These are phyloP conservation scores for Folsomia candida DNA, from an alignment of 2,888 invertebrate species.

Conservation along the genomic window DNA sequence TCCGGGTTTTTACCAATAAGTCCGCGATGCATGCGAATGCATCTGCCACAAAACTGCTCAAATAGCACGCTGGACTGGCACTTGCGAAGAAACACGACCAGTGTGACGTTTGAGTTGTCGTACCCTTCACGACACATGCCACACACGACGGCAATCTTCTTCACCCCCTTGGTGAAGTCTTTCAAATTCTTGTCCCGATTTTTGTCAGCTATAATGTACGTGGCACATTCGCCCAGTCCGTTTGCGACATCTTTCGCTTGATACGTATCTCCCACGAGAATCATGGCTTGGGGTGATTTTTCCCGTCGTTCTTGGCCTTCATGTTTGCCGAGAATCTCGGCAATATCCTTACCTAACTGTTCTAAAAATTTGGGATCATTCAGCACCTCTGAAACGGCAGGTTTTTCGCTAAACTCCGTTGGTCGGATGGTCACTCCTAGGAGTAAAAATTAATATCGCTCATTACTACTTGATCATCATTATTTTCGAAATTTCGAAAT, in stretches of 20 bases:
- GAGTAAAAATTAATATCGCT: no score
- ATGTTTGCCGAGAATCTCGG: not conserved
- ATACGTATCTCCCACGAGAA: not conserved
- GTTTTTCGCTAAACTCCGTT: not conserved
- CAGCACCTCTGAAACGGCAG: not conserved
- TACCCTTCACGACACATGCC: not conserved
- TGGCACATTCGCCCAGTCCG: not conserved
- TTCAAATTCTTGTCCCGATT: not conserved
- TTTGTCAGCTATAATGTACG: not conserved
- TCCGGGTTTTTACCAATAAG: not conserved
- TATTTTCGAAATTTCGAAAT: no score
- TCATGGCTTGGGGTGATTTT: not conserved
- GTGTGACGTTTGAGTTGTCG: not conserved
- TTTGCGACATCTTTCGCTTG: not conserved
- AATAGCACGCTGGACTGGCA: not conserved
- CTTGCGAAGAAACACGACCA: not conserved
- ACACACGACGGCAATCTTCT: not conserved
- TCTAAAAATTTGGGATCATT: not conserved
- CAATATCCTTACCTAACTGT: not conserved
- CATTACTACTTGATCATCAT: no score
- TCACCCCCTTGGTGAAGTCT: not conserved
- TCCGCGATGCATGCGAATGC: not conserved
- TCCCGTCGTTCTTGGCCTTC: not conserved
- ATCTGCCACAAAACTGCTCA: not conserved
- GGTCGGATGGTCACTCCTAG: not conserved